A percentile compares a stretch with the other conserved stretches of the same genome.
Evolutionary conservation across 1,140 invertebrate species (phyloP).

Genomic region (Chlorops oryzae): DNA sequence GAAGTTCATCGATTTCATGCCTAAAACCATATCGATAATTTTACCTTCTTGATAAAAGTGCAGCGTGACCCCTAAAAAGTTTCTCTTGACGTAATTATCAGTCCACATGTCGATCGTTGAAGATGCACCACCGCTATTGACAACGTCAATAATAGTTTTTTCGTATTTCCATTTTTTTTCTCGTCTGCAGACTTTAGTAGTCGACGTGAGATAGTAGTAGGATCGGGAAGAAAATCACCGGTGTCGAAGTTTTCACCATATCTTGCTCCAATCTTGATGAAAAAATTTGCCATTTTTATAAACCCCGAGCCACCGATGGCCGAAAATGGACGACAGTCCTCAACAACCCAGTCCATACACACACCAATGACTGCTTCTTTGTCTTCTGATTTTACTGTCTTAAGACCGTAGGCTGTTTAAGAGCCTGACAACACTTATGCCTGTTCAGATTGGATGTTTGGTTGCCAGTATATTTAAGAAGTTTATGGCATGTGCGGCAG

Average conservation of each 20-base stretch:
- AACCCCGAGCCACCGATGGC: no score
- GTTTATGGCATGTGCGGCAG: constrained; percentile 1
- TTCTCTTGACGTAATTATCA: constrained; percentile 6
- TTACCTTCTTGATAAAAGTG: constrained; percentile 3
- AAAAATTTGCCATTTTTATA: constrained; percentile 13
- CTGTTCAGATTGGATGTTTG: constrained; percentile 1
- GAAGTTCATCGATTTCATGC: constrained; percentile 14
- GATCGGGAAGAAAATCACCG: constrained; percentile 16
- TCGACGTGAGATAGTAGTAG: constrained; percentile 10
- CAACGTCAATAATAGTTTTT: neutral
- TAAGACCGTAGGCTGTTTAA: no score
- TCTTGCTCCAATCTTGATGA: constrained; percentile 16
- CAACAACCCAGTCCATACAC: no score
- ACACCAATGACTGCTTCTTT: no score
- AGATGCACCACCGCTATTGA: constrained; percentile 4
- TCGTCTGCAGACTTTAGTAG: constrained; percentile 7
- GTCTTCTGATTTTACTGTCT: no score
- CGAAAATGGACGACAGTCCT: no score
- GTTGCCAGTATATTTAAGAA: neutral
- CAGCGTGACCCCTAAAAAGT: constrained; percentile 5
- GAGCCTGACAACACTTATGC: constrained; percentile 6
- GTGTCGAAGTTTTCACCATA: constrained; percentile 16
- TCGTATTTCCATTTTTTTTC: constrained; percentile 6
- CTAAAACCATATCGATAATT: constrained; percentile 6
- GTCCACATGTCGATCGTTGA: constrained; percentile 9